These are phyloP conservation scores for Lichenostomus cassidix DNA, from an alignment of 2,113 vertebrate genomes.

Conservation along the genomic window DNA sequence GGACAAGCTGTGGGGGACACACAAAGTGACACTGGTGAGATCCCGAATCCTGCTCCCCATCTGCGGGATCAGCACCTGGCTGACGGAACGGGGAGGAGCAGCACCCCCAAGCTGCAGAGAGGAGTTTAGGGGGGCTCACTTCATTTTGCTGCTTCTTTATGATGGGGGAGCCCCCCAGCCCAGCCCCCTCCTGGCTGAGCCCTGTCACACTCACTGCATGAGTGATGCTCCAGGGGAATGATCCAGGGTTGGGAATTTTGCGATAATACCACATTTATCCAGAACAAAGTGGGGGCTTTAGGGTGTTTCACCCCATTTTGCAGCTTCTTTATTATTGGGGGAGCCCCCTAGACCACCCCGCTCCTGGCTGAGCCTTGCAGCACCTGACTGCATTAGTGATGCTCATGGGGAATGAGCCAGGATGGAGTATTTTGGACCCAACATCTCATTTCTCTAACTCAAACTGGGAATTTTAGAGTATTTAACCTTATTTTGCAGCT, in stretches of 20 bases:
- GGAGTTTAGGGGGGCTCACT: background rate
- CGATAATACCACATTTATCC: no score
- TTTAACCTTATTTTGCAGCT: background rate
- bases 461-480: background rate
- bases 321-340: background rate
- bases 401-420: background rate
- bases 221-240: background rate
- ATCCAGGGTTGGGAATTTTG: background rate
- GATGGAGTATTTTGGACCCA: background rate
- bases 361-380: background rate
- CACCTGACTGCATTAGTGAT: background rate
- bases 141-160: background rate
- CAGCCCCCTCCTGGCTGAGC: background rate
- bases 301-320: background rate
- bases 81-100: no score
- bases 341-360: no score
- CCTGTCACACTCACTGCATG: background rate
- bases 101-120: no score
- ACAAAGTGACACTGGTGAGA: background rate
- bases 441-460: background rate
- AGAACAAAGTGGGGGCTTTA: background rate
- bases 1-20: conserved; percentile 76
- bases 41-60: no score
- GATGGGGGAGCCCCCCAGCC: background rate
- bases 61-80: background rate